These are phyloP conservation scores for Drosophila neotestacea DNA, from an alignment of 2,888 invertebrate species.

Conservation along the genomic window DNA sequence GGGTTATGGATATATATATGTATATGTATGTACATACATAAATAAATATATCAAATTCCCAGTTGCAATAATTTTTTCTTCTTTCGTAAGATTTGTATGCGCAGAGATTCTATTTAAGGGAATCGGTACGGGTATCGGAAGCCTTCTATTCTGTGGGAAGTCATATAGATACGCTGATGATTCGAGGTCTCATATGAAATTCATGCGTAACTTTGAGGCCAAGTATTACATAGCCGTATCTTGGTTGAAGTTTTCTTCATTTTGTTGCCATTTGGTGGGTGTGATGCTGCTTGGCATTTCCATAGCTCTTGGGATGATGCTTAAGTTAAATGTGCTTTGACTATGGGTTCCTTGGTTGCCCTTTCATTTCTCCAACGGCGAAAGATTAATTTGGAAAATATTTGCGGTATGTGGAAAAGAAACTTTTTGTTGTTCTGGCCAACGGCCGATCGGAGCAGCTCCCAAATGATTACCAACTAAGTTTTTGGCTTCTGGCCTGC, in stretches of 20 bases:
- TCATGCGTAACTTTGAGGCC: slow-evolving; percentile 1
- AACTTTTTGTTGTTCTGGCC: slow-evolving; percentile 29
- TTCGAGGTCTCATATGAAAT: slow-evolving; percentile 11
- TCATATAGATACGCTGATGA: neutral
- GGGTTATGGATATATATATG: neutral
- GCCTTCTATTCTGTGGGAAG: neutral
- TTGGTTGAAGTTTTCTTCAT: slow-evolving; percentile 20
- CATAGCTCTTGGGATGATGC: slow-evolving; percentile 30
- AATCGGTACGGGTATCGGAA: neutral
- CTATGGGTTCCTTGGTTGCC: slow-evolving; percentile 8
- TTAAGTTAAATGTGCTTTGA: slow-evolving; percentile 14
- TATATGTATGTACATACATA: neutral
- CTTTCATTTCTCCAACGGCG: slow-evolving; percentile 27
- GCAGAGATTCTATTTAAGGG: neutral
- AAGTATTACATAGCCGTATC: slow-evolving; percentile 9
- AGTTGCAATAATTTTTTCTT: neutral
- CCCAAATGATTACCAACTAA: slow-evolving; percentile 43
- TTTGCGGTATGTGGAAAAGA: slow-evolving; percentile 55
- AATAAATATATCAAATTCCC: neutral
- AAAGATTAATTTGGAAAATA: slow-evolving; percentile 60
- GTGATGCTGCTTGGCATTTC: slow-evolving; percentile 17
- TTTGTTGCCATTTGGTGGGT: slow-evolving; percentile 1
- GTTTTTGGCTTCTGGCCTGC: slow-evolving; percentile 44
- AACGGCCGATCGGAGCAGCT: slow-evolving; percentile 19
- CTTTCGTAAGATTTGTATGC: neutral